These are phyloP conservation scores for Onchidella celtica DNA, from an alignment of 2,888 invertebrate genomes.

Conservation along the genomic window DNA sequence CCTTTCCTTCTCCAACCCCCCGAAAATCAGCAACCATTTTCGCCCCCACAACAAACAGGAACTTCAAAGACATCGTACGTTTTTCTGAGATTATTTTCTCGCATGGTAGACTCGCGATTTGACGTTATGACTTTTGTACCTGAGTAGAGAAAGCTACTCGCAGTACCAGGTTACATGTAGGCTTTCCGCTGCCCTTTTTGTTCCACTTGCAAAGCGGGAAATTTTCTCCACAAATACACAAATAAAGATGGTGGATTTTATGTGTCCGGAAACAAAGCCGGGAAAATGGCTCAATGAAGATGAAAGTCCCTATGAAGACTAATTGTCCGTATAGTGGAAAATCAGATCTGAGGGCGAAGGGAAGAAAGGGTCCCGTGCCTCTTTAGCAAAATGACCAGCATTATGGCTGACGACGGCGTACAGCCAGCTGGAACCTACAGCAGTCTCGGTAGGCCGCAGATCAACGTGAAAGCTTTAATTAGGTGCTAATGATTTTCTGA, in stretches of 20 bases:
- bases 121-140: background rate
- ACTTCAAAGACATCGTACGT: background rate
- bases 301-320: background rate
- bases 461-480: background rate
- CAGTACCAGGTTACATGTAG: background rate
- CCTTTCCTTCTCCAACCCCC: background rate
- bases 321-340: background rate
- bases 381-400: background rate
- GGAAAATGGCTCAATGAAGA: background rate
- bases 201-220: background rate
- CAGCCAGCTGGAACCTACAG: background rate
- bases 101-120: background rate
- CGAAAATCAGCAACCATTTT: background rate
- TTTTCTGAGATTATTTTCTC: background rate
- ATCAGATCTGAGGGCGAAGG: background rate
- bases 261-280: background rate
- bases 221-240: background rate
- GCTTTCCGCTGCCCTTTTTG: slow-evolving; percentile 1
- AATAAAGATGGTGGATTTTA: background rate
- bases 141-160: background rate
- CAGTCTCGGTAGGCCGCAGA: background rate
- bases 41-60: background rate
- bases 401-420: slow-evolving; percentile 3
- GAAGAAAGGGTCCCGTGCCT: background rate
- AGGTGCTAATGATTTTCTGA: background rate